Percentiles rank a stretch among this genome's conserved stretches.
Evolutionary conservation across 2,113 vertebrate species (phyloP).

Genomic region (Misgurnus anguillicaudatus): DNA sequence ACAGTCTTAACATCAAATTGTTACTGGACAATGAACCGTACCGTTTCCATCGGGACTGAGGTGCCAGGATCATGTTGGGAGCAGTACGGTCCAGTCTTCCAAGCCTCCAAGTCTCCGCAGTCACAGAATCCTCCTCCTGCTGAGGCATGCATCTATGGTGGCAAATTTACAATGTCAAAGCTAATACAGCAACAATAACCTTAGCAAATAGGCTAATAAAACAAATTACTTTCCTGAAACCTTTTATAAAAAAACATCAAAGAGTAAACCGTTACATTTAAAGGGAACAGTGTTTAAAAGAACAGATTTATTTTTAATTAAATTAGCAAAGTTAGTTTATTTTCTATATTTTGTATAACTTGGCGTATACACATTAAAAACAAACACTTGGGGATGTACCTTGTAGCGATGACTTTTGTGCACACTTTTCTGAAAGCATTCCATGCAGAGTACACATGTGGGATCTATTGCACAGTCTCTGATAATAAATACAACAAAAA

Average conservation of each 20-base stretch:
- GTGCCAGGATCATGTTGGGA: slow-evolving; percentile 85
- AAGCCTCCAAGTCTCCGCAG: slow-evolving; percentile 94
- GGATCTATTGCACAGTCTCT: slow-evolving; percentile 99
- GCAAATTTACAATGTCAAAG: not conserved
- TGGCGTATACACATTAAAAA: not conserved
- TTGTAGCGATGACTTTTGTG: slow-evolving; percentile 97
- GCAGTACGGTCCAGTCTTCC: slow-evolving; percentile 94
- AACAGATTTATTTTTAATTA: no score
- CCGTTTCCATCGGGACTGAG: slow-evolving; percentile 80
- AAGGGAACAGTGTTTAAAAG: not conserved
- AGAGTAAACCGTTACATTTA: not conserved
- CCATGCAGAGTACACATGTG: slow-evolving; percentile 97
- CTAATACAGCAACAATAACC: no score
- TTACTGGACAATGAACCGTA: slow-evolving; percentile 70
- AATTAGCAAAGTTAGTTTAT: not conserved
- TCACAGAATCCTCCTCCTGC: slow-evolving; percentile 97
- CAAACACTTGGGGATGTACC: slow-evolving; percentile 69
- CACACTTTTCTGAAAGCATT: slow-evolving; percentile 96
- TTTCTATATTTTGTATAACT: no score
- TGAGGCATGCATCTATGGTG: slow-evolving; percentile 92
- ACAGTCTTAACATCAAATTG: slow-evolving; percentile 8
- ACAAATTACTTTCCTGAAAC: not conserved
- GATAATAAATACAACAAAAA: slow-evolving; percentile 57
- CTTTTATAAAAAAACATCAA: not conserved
- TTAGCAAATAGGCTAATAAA: not conserved